Evolutionary conservation across 1,140 invertebrate species (phyloP), one percentile per base, ranked within the genome.

Genomic region (Drosophila truncata): DNA sequence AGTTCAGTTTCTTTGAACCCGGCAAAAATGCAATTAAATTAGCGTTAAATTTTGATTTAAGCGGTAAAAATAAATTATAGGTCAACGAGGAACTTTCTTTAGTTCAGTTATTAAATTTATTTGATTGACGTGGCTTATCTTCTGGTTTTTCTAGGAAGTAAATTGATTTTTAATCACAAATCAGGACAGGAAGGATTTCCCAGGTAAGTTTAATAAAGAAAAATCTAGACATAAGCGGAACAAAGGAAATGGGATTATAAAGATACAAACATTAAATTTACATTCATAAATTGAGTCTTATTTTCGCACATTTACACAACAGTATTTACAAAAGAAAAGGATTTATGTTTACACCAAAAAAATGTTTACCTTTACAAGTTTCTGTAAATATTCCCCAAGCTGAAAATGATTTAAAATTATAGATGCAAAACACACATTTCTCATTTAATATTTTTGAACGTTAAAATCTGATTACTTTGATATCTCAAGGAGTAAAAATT

Each of bases 341-440:
- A 37, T 54, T 2, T 7, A 23, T 54, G 33, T 54, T 54, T 54
- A 54, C 8, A 33, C 8, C 27, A 27, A 18, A 11, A 52, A n/a
- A 54, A 11, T 54, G 52, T 54, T 37, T 54, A 54, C 18, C 18
- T 35, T 54, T 54, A 54, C 31, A 37, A 39, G 33, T 13, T 41
- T 57, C 2, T 39, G 33, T 39, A 57, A 25, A 57, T 25, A 25
- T 25, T 57, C 16, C n/a, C 23, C 23, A 23, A 0, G 2, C 23
- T 0, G 10, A 57, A n/a, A 57, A 25, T 25, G 4, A 13, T 11
- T 16, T 25, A n/a, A 35, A 16, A 16, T 35, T 16, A 23, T 16
- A 16, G 4, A 33, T 10, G 8, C 29, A 20, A 33, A 33, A 18
- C 29, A 20, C 29, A 20, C 11, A 3, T 16, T 33, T 6, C 7